A percentile compares a stretch with the other conserved stretches of the same genome.
These are phyloP conservation scores for Bostrychus sinensis DNA, from an alignment of 2,113 vertebrate species.

Conservation along the genomic window DNA sequence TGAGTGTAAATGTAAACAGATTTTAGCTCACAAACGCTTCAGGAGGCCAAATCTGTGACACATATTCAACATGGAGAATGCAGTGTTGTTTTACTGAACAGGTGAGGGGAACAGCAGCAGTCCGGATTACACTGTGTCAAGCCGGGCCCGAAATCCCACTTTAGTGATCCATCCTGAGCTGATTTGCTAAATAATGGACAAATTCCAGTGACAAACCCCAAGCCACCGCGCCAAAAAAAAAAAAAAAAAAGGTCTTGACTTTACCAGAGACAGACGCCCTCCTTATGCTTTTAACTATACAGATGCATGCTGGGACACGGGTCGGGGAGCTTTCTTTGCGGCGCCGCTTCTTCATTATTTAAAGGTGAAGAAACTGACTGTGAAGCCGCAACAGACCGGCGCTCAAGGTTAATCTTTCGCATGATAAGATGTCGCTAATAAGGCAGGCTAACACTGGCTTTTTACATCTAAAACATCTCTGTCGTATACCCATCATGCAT, in stretches of 20 bases:
- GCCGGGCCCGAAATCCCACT: conserved; percentile 49
- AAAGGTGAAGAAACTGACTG: conserved; percentile 43
- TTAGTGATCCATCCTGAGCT: conserved; percentile 45
- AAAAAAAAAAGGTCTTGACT: conserved; percentile 34
- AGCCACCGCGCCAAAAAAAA: conserved; percentile 26
- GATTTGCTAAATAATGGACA: conserved; percentile 40
- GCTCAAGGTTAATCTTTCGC: conserved; percentile 62
- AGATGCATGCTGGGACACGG: conserved; percentile 31
- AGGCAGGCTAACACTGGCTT: conserved; percentile 51
- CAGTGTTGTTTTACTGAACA: too few species aligned
- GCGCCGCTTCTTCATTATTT: conserved; percentile 40
- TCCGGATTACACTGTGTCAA: conserved; percentile 49
- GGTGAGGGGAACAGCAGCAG: conserved; percentile 41
- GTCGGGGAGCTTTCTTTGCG: conserved; percentile 26
- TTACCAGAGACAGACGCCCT: conserved; percentile 29
- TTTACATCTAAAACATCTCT: conserved; percentile 69
- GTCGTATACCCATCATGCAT: conserved; percentile 55
- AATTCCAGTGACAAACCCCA: conserved; percentile 46
- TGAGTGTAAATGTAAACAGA: too few species aligned
- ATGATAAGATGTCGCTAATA: background rate
- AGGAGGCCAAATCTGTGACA: too few species aligned
- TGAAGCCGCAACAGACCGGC: conserved; percentile 4
- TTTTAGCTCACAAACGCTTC: too few species aligned
- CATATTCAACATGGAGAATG: too few species aligned
- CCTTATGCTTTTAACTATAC: conserved; percentile 46